phyloP scores from a whole-genome alignment of 2,888 invertebrate genomes.

The Pseudanteris insignis region DNA sequence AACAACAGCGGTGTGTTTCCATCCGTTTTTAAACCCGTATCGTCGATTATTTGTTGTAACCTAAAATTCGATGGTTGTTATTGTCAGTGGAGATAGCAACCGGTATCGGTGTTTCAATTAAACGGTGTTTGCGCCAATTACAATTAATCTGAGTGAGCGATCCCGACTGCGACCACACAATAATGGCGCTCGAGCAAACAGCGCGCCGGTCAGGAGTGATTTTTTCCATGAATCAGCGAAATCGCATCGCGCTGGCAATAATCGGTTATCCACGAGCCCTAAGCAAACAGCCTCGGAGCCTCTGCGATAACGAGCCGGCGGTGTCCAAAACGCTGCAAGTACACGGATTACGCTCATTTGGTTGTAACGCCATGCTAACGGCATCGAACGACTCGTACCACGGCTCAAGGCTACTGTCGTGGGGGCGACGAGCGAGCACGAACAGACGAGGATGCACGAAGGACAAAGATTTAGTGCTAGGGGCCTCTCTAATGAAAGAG shows the following conservation, averaged over 20 bases:
- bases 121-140: no score
- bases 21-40: no score
- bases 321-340: constrained; percentile 21
- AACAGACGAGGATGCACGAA: constrained; percentile 44
- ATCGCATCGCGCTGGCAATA: constrained; percentile 9
- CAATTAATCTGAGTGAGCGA: no score
- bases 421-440: constrained; percentile 23
- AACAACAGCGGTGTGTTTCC: no score
- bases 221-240: constrained; percentile 27
- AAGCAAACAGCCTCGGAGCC: constrained; percentile 24
- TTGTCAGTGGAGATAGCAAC: no score
- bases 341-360: constrained; percentile 48
- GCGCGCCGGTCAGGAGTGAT: no score
- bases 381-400: constrained; percentile 39
- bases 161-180: no score
- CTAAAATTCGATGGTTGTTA: no score
- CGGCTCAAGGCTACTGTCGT: constrained; percentile 33
- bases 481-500: constrained; percentile 61
- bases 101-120: no score
- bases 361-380: constrained; percentile 59
- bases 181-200: no score
- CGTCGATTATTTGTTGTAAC: no score
- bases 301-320: constrained; percentile 11
- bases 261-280: constrained; percentile 18
- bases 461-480: constrained; percentile 47